These are phyloP conservation scores for Campylomormyrus numenius DNA, from an alignment of 2,113 vertebrate genomes.

Conservation along the genomic window DNA sequence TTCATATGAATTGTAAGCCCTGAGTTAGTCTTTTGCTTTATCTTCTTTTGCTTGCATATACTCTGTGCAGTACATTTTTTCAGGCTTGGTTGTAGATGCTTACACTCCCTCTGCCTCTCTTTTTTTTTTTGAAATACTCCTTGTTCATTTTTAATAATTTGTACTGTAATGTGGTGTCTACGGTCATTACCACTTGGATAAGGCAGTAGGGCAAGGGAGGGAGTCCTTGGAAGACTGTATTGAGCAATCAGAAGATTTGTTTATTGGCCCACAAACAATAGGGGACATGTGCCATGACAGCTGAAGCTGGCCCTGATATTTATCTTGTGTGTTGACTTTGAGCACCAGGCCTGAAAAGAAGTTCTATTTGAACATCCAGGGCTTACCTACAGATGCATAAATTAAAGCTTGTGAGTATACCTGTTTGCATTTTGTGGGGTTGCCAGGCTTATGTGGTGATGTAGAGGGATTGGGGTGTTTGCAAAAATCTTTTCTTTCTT, in stretches of 20 bases:
- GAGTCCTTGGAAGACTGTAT: constrained; percentile 46
- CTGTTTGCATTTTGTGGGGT: background rate
- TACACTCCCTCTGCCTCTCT: background rate
- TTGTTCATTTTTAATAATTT: background rate
- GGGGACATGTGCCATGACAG: constrained; percentile 56
- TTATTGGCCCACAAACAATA: constrained; percentile 50
- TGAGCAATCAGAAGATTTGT: constrained; percentile 62
- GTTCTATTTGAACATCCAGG: constrained; percentile 43
- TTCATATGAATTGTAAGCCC: background rate
- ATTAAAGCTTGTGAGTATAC: background rate
- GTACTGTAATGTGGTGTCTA: background rate
- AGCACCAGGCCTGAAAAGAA: constrained; percentile 37
- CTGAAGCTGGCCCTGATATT: constrained; percentile 52
- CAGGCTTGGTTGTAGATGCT: background rate
- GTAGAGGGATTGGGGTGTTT: background rate
- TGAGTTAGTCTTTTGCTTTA: background rate
- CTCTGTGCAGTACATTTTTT: background rate
- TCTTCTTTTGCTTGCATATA: background rate
- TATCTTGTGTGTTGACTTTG: constrained; percentile 61
- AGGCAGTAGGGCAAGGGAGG: background rate
- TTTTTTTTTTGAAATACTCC: background rate
- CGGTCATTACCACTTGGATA: background rate
- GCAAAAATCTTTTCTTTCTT: constrained; percentile 1
- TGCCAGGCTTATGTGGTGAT: background rate
- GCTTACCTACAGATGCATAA: constrained; percentile 41